A percentile compares a stretch with the other conserved stretches of the same genome.
These are phyloP conservation scores for Pandion haliaetus DNA, from an alignment of 2,113 vertebrate genomes.

Conservation along the genomic window DNA sequence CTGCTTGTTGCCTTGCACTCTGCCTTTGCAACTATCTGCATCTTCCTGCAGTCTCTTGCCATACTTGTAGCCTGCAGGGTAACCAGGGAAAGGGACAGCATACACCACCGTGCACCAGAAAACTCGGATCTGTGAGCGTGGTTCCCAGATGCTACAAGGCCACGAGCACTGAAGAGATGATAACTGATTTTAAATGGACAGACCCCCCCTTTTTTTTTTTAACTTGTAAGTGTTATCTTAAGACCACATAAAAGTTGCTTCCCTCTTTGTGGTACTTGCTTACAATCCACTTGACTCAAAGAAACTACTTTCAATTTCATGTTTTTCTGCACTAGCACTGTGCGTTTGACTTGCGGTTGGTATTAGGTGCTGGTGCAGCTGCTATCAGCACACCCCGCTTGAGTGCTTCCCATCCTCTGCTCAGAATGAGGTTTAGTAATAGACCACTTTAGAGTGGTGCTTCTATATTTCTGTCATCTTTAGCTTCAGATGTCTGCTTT, in stretches of 20 bases:
- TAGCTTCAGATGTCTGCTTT: not conserved
- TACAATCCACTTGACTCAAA: not conserved
- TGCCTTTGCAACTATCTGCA: not conserved
- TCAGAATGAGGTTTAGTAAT: not conserved
- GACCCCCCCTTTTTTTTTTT: not conserved
- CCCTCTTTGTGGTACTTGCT: not conserved
- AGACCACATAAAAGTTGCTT: not conserved
- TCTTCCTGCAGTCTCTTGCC: not conserved
- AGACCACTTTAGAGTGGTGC: not conserved
- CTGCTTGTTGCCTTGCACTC: not conserved
- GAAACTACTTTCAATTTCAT: not conserved
- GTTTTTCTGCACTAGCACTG: not conserved
- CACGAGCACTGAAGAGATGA: not conserved
- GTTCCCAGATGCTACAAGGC: not conserved
- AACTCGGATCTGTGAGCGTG: fast-evolving
- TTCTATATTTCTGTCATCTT: not conserved
- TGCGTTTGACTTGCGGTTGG: not conserved
- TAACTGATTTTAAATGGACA: not conserved
- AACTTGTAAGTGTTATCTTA: not conserved
- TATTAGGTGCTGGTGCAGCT: not conserved
- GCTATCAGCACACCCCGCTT: not conserved
- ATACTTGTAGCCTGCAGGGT: not conserved
- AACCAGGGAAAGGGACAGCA: fast-evolving
- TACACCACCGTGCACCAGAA: not conserved
- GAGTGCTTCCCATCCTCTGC: not conserved